Base-by-base conservation (phyloP, 2,888 invertebrate genomes). In the Peribatodes rhomboidaria region DNA sequence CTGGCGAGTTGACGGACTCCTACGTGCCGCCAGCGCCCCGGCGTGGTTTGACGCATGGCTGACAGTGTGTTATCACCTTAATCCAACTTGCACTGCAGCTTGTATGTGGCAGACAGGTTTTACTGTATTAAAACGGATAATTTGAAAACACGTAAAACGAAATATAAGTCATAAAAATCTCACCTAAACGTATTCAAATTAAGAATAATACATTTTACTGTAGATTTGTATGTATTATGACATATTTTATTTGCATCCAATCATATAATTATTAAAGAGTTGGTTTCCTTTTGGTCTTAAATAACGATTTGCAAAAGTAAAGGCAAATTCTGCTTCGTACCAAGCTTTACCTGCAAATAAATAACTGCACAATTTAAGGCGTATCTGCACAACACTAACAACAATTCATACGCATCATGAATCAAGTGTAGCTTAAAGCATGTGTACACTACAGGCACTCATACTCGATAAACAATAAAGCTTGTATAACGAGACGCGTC, bases 401-500 rank as follows among this genome's bases (percentile, higher is more conserved):
- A 70, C 71, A 68, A 71, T 65, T 67, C 69, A 61, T 62, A 16
- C 53, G 41, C 53, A n/a, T 16, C 60, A 70, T 70, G 68, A 72
- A 72, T 70, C 72, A 72, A 55, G 50, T 42, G 58, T 27, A 67
- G 65, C 68, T 70, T 65, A 67, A 68, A 67, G 69, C 64, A 57
- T 72, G 67, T 70, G 67, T 69, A 69, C 69, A 70, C 67, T 57
- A 46, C 56, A 50, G 52, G n/a, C 53, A 16, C 65, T 62, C 65
- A 62, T 68, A 74, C 78, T 74, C 81, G 80, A 82, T 85, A 89
- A 89, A 90, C 89, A 89, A 90, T 87, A 82, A 82, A 79, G 79
- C 77, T 73, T 75, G 75, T 78, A 82, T 90, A 91, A 91, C 90
- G 88, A 90, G 89, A 78, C 84, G 77, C 77, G 86, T 85, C 84